A percentile compares a stretch with the other conserved stretches of the same genome.
These are phyloP conservation scores for Hyaena hyaena DNA, from an alignment of 2,113 vertebrate species.

Conservation along the genomic window DNA sequence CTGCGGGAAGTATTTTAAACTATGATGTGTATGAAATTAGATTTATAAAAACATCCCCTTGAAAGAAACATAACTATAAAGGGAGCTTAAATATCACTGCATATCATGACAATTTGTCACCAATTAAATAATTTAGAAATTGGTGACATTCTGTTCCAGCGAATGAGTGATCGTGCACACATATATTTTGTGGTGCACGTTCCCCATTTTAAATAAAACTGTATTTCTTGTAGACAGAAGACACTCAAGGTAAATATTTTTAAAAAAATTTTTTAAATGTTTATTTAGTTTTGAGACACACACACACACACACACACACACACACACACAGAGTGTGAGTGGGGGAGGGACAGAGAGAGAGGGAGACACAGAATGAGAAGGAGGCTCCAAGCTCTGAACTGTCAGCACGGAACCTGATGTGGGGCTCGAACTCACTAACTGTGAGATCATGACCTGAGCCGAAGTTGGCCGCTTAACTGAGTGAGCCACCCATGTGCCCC, in stretches of 20 bases:
- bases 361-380: no score
- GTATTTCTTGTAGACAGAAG: neutral
- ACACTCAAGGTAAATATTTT: neutral
- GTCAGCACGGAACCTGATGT: no score
- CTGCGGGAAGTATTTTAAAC: conserved; percentile 42
- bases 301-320: no score
- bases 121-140: conserved; percentile 9
- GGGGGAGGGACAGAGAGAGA: no score
- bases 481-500: no score
- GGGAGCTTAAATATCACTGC: neutral
- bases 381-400: no score
- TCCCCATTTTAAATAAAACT: neutral
- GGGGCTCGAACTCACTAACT: no score
- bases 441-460: no score
- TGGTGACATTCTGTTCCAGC: neutral
- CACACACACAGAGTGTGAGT: no score
- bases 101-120: neutral
- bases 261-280: neutral
- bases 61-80: neutral
- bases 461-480: no score
- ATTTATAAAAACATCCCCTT: neutral
- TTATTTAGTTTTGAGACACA: no score
- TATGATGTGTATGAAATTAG: conserved; percentile 48
- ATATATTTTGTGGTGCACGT: neutral
- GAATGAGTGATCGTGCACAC: neutral